Conservation (phyloP, 2,888 invertebrate species). For the Emesis castigata region DNA sequence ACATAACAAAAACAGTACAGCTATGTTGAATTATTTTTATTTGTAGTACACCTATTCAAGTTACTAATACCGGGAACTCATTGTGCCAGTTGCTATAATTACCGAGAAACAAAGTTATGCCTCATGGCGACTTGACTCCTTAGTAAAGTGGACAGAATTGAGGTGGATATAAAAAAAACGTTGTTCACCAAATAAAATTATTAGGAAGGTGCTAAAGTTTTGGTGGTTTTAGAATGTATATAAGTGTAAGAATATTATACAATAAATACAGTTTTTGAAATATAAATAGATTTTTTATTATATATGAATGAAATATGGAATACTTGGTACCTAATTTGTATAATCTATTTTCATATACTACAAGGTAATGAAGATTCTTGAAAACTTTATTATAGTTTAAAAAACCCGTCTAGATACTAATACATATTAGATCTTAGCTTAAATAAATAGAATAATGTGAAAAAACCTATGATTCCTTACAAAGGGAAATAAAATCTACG, state of each 20-base stretch:
- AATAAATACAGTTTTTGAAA: not conserved
- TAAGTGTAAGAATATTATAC: not conserved
- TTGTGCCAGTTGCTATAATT: not conserved
- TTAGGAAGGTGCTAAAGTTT: not conserved
- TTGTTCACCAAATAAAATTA: not conserved
- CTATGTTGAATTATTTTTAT: not conserved
- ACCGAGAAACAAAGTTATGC: not conserved
- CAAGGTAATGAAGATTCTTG: not conserved
- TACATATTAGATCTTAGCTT: not conserved
- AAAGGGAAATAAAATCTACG: too few relatives aligned
- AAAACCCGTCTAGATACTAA: not conserved
- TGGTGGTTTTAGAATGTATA: not conserved
- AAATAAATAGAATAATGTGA: too few relatives aligned
- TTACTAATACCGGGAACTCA: not conserved
- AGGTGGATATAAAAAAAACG: not conserved
- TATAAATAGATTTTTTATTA: not conserved
- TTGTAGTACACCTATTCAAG: not conserved
- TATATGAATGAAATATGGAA: not conserved
- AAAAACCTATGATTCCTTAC: too few relatives aligned
- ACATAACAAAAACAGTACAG: not conserved
- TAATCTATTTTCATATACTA: not conserved
- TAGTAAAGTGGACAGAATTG: not conserved
- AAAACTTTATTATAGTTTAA: not conserved
- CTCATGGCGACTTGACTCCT: not conserved
- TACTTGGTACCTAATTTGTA: not conserved